Percentiles rank a stretch among this genome's conserved stretches.
These are phyloP conservation scores for Apoda limacodes DNA, from an alignment of 2,888 invertebrate species.

Conservation along the genomic window DNA sequence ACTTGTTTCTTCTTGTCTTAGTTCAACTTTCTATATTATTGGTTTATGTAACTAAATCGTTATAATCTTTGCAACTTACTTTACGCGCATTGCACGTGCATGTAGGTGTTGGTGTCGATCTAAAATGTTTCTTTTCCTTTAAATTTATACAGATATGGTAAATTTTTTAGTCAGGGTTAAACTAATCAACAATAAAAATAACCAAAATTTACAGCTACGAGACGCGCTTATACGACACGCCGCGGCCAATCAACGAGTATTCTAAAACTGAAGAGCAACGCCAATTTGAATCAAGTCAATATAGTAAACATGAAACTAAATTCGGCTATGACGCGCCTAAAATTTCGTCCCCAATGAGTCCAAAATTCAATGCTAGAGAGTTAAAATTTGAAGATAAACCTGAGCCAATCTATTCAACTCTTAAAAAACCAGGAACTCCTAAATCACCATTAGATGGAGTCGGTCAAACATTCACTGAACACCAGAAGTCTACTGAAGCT, in stretches of 20 bases:
- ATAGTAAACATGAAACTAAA: constrained; percentile 41
- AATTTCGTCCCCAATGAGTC: constrained; percentile 43
- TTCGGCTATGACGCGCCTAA: constrained; percentile 49
- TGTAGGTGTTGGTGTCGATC: constrained; percentile 31
- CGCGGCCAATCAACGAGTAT: constrained; percentile 47
- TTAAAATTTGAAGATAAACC: constrained; percentile 54
- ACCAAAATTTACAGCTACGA: constrained; percentile 58
- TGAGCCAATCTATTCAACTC: constrained; percentile 51
- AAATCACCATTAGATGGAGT: constrained; percentile 43
- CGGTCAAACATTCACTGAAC: constrained; percentile 53
- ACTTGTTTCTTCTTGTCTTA: no score
- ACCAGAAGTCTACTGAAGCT: constrained; percentile 52
- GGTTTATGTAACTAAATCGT: no score
- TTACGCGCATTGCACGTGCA: constrained; percentile 36
- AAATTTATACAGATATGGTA: neutral
- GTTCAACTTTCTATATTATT: no score
- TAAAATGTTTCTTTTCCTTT: constrained; percentile 4
- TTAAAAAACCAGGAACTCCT: constrained; percentile 37
- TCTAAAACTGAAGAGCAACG: constrained; percentile 37
- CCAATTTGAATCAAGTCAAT: constrained; percentile 33
- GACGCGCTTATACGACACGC: constrained; percentile 65
- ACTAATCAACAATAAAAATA: constrained; percentile 29
- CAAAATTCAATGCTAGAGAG: constrained; percentile 63
- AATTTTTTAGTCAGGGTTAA: neutral
- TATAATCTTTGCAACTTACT: no score